Conservation (phyloP, 2,113 vertebrate genomes). For the Psilopogon haemacephalus region DNA sequence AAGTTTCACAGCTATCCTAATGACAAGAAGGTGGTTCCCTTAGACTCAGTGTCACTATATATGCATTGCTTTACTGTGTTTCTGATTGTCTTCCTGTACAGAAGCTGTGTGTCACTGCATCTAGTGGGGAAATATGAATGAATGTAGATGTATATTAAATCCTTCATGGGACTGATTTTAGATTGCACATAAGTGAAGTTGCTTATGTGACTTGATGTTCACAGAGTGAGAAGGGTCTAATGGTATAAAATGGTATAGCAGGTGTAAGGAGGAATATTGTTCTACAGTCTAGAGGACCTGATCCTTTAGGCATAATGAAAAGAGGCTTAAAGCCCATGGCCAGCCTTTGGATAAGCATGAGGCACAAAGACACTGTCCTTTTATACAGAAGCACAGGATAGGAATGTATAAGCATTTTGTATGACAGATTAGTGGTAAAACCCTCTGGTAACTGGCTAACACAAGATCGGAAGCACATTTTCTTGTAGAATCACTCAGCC, state of each 20-base stretch:
- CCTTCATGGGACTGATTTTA: not conserved
- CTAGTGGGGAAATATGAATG: not conserved
- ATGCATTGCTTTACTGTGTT: not conserved
- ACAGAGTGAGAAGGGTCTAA: not conserved
- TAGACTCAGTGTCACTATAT: not conserved
- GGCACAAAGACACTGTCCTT: not conserved
- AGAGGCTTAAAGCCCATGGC: rapidly evolving
- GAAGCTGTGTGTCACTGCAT: not conserved
- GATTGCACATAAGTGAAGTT: not conserved
- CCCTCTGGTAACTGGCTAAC: not conserved
- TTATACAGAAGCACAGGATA: not conserved
- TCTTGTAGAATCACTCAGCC: not conserved
- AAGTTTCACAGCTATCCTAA: not conserved
- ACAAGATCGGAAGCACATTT: not conserved
- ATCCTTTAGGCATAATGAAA: not conserved
- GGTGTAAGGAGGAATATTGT: not conserved
- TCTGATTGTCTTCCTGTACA: not conserved
- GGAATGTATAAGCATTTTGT: not conserved
- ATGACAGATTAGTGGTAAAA: not conserved
- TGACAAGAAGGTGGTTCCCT: not conserved
- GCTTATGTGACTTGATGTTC: not conserved
- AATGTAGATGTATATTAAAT: not conserved
- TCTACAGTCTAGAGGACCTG: not conserved
- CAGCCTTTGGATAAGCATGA: rapidly evolving
- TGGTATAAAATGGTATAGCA: not conserved